Evolutionary conservation across 1,140 invertebrate genomes (phyloP).

Genomic region (Neodiprion lecontei): DNA sequence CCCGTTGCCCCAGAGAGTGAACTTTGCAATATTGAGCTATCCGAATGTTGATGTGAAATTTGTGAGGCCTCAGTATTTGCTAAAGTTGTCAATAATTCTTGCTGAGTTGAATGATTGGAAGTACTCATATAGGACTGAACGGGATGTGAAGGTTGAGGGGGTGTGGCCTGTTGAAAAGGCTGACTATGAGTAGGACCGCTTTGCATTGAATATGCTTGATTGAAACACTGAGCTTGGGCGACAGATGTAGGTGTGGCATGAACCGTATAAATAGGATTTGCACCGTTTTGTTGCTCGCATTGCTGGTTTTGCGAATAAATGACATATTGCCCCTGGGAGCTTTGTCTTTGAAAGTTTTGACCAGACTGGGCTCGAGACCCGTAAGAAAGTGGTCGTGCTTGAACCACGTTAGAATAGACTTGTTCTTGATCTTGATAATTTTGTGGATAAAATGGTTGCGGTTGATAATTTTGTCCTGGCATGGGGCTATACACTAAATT

Average conservation of each 20-base stretch:
- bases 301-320: conserved; percentile 31
- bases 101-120: background rate
- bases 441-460: conserved; percentile 42
- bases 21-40: background rate
- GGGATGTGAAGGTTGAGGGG: background rate
- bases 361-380: conserved; percentile 34
- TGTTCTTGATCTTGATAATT: conserved; percentile 50
- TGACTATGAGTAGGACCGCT: no score
- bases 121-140: background rate
- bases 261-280: conserved; percentile 48
- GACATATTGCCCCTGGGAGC: conserved; percentile 25
- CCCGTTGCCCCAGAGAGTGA: background rate
- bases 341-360: conserved; percentile 38
- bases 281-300: conserved; percentile 28
- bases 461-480: conserved; percentile 35
- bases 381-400: conserved; percentile 34
- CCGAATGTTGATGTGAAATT: background rate
- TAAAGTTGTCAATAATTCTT: background rate
- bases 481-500: conserved; percentile 36
- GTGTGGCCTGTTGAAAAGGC: background rate
- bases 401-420: conserved; percentile 51
- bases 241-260: conserved; percentile 45
- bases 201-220: background rate
- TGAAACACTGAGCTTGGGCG: conserved; percentile 45
- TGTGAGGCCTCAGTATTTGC: background rate